Evolutionary conservation across 1,140 invertebrate genomes (phyloP).

Genomic region (Hylyphantes graminicola): DNA sequence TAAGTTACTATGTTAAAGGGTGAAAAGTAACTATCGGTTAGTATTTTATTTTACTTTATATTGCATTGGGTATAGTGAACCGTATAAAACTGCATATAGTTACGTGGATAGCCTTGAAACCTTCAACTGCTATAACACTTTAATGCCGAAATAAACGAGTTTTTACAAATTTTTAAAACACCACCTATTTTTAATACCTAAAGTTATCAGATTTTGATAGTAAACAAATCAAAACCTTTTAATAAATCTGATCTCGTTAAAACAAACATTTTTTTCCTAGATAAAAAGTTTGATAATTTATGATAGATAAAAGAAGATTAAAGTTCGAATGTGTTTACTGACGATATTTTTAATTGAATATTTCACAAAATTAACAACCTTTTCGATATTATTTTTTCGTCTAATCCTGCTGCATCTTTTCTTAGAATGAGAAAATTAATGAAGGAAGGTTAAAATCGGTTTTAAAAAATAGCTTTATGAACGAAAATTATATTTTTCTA

Average conservation of each 20-base stretch:
- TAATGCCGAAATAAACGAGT: no score
- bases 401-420: conserved; percentile 40
- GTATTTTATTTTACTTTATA: no score
- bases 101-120: no score
- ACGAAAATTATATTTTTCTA: conserved; percentile 54
- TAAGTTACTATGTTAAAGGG: no score
- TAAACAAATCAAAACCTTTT: neutral
- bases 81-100: no score
- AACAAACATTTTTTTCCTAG: neutral
- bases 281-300: neutral
- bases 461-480: conserved; percentile 50
- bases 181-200: neutral
- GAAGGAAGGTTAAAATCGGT: conserved; percentile 37
- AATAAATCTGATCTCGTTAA: neutral
- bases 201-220: neutral
- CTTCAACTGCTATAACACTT: no score
- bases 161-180: no score
- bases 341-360: conserved; percentile 58
- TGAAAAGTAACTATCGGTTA: no score
- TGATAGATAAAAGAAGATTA: conserved; percentile 42
- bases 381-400: conserved; percentile 6
- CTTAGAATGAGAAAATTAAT: conserved; percentile 58
- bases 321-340: conserved; percentile 40
- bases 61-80: no score
- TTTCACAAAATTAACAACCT: conserved; percentile 55